These are phyloP conservation scores for Pheosia tremula DNA, from an alignment of 2,888 invertebrate species.

Conservation along the genomic window DNA sequence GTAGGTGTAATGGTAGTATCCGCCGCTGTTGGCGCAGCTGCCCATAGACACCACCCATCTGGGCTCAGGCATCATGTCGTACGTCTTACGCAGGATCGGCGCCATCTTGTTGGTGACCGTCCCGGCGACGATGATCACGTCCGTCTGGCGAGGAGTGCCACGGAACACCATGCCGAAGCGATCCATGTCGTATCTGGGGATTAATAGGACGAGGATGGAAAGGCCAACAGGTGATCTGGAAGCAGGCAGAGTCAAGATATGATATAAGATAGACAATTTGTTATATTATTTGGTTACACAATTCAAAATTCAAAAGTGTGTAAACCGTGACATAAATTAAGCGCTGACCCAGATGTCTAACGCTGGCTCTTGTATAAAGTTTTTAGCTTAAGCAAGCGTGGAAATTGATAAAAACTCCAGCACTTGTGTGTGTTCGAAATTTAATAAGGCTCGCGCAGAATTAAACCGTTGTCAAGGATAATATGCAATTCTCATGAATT, in stretches of 20 bases:
- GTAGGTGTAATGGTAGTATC: constrained; percentile 99
- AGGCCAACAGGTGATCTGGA: too few species aligned
- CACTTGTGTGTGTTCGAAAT: background rate
- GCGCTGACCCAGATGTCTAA: background rate
- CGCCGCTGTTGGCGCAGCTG: constrained; percentile 99
- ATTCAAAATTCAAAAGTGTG: too few species aligned
- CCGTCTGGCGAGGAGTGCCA: constrained; percentile 97
- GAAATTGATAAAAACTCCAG: background rate
- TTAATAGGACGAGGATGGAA: background rate
- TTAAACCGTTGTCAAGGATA: background rate
- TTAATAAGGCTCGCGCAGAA: background rate
- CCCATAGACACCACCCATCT: constrained; percentile 99
- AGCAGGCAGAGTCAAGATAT: too few species aligned
- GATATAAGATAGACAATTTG: too few species aligned
- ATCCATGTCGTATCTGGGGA: constrained; percentile 96
- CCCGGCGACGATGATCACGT: constrained; percentile 99
- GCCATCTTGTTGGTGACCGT: constrained; percentile 99
- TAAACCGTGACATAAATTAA: too few species aligned
- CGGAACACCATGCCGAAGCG: constrained; percentile 98
- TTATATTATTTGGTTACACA: too few species aligned
- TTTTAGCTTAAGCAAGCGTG: background rate
- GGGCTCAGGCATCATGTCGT: constrained; percentile 98
- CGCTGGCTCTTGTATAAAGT: background rate
- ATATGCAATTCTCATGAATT: background rate
- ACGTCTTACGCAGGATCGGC: constrained; percentile 96